Evolutionary conservation across 2,888 invertebrate genomes (phyloP), one percentile per base, ranked within the genome.

Genomic region (Habroteleia sp.): DNA sequence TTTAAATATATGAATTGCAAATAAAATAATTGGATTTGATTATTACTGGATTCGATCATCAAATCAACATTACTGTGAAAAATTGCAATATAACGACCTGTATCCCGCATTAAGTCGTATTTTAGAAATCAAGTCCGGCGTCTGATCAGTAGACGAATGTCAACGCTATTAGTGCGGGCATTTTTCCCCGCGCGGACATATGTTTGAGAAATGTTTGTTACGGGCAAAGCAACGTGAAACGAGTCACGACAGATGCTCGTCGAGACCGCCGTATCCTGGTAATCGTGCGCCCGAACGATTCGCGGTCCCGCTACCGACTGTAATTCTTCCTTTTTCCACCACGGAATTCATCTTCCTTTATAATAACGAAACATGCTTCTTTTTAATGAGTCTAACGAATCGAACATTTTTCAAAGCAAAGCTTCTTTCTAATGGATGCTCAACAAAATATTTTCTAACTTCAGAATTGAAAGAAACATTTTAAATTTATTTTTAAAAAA

Each of bases 181-280:
- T 69, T 69, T 69, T 65, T 63, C n/a, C 14, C 17, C 48, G 37
- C 58, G 52, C 44, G 52, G 80, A 82, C 84, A 84, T 84, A 79
- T 83, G 84, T 79, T 82, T 83, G 83, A 84, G 79, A 79, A 78
- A 80, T 79, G 77, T 76, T 78, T 69, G 65, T 80, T 78, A 77
- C 75, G 54, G 56, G 74, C 65, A 66, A 76, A 66, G 77, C 65
- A 80, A 81, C 81, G 79, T 77, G 77, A 77, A 80, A 81, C 79
- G 79, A 81, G 81, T 80, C 82, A 81, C 84, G 81, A 84, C 84
- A 83, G 84, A 83, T 84, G 83, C 80, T 82, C 80, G 78, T 77
- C 83, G 74, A 50, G 68, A 31, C 23, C 62, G 39, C 50, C 10
- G 27, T 35, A 20, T 46, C 68, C 20, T 54, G 60, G 39, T 68